Evolutionary conservation across 2,113 vertebrate genomes (phyloP).

Genomic region (Cyprinodon variegatus): DNA sequence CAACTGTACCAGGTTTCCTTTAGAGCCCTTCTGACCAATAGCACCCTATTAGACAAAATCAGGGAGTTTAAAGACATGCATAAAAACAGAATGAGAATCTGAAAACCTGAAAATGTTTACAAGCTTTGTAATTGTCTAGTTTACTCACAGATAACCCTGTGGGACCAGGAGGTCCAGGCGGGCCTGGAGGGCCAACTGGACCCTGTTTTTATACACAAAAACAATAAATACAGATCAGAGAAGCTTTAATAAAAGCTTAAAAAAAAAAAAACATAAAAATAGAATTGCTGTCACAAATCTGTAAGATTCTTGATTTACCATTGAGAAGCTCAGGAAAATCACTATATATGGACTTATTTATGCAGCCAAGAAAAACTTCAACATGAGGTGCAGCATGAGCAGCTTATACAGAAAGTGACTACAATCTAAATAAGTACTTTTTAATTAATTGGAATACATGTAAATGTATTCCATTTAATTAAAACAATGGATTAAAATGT

Average conservation of each 20-base stretch:
- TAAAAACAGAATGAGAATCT: not conserved
- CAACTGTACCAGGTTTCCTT: conserved; percentile 76
- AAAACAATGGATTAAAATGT: too few species aligned
- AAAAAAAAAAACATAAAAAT: not conserved
- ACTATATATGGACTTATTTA: too few species aligned
- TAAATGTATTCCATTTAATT: too few species aligned
- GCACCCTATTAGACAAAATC: conserved; percentile 61
- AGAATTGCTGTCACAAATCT: not conserved
- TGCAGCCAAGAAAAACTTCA: too few species aligned
- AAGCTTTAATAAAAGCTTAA: not conserved
- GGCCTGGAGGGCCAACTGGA: conserved; percentile 84
- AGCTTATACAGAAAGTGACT: too few species aligned
- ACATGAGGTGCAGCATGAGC: too few species aligned
- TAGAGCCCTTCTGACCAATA: conserved; percentile 75
- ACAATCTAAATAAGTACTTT: too few species aligned
- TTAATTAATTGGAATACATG: too few species aligned
- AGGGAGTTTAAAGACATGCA: not conserved
- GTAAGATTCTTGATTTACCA: too few species aligned
- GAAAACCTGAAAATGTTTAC: not conserved
- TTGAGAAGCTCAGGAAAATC: too few species aligned
- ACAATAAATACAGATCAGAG: not conserved
- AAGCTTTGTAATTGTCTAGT: not conserved
- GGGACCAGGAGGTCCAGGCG: conserved; percentile 86
- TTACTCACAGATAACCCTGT: conserved; percentile 90
- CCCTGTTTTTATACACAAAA: conserved; percentile 78